These are phyloP conservation scores for Beris chalybata DNA, from an alignment of 2,888 invertebrate species.

Conservation along the genomic window DNA sequence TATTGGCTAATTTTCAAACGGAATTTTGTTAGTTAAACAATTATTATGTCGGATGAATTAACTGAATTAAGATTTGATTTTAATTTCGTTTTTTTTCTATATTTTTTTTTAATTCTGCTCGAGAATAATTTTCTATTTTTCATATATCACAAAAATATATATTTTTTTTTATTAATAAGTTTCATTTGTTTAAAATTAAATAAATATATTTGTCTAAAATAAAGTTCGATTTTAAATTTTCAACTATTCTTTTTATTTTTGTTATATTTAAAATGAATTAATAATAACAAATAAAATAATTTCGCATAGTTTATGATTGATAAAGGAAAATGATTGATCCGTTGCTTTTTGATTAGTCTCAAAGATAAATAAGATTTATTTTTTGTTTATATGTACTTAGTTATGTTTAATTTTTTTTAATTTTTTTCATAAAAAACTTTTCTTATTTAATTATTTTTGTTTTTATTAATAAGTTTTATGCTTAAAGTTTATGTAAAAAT, in stretches of 20 bases:
- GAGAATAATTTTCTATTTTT: no score
- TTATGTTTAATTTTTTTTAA: not conserved
- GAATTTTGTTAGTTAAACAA: no score
- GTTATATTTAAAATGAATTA: conserved; percentile 9
- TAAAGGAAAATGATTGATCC: conserved; percentile 8
- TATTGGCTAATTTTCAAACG: no score
- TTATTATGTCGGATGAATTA: no score
- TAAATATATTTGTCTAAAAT: no score
- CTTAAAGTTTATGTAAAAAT: conserved; percentile 7
- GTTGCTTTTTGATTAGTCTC: conserved; percentile 24
- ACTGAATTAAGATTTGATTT: no score
- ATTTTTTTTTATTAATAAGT: no score
- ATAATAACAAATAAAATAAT: not conserved
- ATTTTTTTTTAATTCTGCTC: no score
- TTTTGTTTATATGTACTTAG: not conserved
- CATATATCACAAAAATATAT: no score
- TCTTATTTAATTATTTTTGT: conserved; percentile 1
- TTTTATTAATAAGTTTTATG: conserved; percentile 7
- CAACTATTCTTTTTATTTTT: not conserved
- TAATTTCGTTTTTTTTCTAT: no score
- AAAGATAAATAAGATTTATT: not conserved
- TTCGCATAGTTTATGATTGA: conserved; percentile 13
- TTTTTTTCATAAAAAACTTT: not conserved
- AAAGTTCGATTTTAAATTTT: no score
- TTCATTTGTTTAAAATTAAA: no score